These are phyloP conservation scores for Drosophila affinis DNA, from an alignment of 2,888 invertebrate species.

Conservation along the genomic window DNA sequence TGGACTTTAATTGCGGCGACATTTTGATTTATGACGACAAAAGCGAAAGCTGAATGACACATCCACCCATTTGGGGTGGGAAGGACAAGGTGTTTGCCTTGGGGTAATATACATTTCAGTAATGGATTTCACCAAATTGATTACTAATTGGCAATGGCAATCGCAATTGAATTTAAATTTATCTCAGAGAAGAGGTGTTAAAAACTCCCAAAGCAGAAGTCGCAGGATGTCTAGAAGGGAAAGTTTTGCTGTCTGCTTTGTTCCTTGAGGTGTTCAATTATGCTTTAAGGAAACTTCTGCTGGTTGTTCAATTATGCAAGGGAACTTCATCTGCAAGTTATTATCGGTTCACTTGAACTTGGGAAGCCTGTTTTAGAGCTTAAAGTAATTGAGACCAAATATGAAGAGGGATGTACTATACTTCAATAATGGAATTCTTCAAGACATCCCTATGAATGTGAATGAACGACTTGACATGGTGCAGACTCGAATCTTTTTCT, in stretches of 20 bases:
- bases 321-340: neutral
- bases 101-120: neutral
- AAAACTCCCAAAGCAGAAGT: neutral
- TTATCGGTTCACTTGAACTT: neutral
- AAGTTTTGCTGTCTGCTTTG: neutral
- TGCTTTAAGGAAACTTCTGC: neutral
- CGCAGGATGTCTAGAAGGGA: neutral
- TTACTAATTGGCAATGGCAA: constrained; percentile 9
- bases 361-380: neutral
- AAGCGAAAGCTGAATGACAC: constrained; percentile 40
- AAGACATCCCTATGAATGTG: too few relatives aligned
- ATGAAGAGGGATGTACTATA: too few relatives aligned
- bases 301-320: too few relatives aligned
- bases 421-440: too few relatives aligned
- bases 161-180: neutral
- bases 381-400: too few relatives aligned
- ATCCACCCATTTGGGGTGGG: neutral
- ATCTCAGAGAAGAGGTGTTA: neutral
- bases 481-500: too few relatives aligned
- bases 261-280: neutral
- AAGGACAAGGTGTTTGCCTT: neutral
- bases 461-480: too few relatives aligned
- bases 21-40: constrained; percentile 61
- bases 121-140: constrained; percentile 2
- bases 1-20: constrained; percentile 52